Base-by-base conservation (phyloP, 2,797 vertebrate species). In the Pelochelys cantorii region DNA sequence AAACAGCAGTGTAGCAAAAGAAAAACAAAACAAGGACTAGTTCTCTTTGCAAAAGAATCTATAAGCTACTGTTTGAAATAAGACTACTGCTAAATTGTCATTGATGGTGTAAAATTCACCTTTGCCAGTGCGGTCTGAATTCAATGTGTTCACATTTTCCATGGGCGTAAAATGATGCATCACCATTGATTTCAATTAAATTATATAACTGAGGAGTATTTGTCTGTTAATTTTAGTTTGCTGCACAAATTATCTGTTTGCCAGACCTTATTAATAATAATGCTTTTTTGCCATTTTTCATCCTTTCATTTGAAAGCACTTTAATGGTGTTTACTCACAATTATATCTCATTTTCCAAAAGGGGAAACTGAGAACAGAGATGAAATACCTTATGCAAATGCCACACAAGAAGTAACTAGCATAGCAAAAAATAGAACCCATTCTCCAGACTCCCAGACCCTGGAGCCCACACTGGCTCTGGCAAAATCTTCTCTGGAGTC, bases 361-460 rank as follows among this genome's bases (percentile, higher is more conserved):
- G 17, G 31, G 31, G 15, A 65, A n/a, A 65, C 31, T 10, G 15
- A 65, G 15, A 65, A n/a, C 62, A 65, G 15, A 62, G 6, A 65
- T 17, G 62, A n/a, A 65, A 65, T 85, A 65, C 48, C 31, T 77
- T 65, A 7, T 77, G 74, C 48, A n/a, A 54, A 25, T 59, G 84
- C 37, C 53, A 6, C 37, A 85, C 0, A 0, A 25, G 77, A 0
- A 22, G 77, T 2, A n/a, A 79, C 37, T 7, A 2, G 0, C 0
- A 0, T 54, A 85, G 11, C 5, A 85, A 11, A 79, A 65, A 57
- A 37, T 31, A 65, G 53, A 88, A 83, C 8, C 65, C 86, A 27
- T 55, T 95, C 59, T n/a, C 48, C 88, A 86, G 65, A 57, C 81
- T 91, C 84, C 15, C 60, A 85, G 12, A 29, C 71, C 53, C 80